Evolutionary conservation across 92 coral and sea anemone species (phyloP).

Genomic region (Porites cylindrica): DNA sequence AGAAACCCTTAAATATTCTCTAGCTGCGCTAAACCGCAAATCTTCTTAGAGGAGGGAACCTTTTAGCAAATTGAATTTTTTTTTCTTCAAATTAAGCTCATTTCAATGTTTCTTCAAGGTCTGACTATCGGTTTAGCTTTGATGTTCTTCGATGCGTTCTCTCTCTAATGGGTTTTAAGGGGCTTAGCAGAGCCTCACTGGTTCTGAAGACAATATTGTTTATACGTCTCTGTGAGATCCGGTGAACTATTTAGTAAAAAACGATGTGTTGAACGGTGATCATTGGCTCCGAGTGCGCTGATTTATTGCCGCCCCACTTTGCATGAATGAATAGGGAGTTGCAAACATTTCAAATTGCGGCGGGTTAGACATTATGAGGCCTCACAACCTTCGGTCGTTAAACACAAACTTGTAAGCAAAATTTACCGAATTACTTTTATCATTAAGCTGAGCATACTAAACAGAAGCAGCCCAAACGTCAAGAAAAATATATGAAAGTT

Average conservation of each 20-base stretch:
- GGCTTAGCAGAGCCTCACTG: slow-evolving; percentile 9
- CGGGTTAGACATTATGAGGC: too few species aligned
- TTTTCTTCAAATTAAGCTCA: slow-evolving; percentile 34
- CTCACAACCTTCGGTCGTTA: too few species aligned
- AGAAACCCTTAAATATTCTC: neutral
- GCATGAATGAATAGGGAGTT: too few species aligned
- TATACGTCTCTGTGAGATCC: neutral
- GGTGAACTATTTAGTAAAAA: neutral
- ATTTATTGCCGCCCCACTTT: too few species aligned
- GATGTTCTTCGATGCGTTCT: slow-evolving; percentile 15
- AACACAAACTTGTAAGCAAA: too few species aligned
- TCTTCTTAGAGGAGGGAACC: slow-evolving; percentile 34
- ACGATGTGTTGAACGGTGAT: too few species aligned
- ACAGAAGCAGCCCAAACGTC: too few species aligned
- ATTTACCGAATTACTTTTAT: too few species aligned
- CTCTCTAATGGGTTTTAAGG: slow-evolving; percentile 40
- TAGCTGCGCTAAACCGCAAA: slow-evolving; percentile 32
- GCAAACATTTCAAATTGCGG: too few species aligned
- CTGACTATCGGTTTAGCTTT: slow-evolving; percentile 27
- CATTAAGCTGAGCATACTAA: too few species aligned
- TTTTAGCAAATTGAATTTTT: slow-evolving; percentile 42
- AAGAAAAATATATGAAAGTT: too few species aligned
- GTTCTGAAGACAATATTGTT: slow-evolving; percentile 7
- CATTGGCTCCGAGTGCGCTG: too few species aligned
- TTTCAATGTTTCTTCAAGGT: slow-evolving; percentile 3